Conservation (phyloP, 2,797 vertebrate species). For the Ibycter americanus region DNA sequence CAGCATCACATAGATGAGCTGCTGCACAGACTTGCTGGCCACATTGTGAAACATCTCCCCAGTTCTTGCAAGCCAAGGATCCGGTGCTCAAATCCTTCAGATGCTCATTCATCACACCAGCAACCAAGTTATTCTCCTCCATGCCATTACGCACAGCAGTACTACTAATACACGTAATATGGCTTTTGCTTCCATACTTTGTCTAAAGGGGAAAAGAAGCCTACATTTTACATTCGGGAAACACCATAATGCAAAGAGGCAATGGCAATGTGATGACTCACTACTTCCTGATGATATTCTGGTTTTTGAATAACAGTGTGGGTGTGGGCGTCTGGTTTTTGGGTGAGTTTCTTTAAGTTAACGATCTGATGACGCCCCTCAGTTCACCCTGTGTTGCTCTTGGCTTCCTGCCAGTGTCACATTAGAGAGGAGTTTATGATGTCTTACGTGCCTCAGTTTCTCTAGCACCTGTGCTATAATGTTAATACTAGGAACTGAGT, state of each 20-base stretch:
- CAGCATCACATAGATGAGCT: neutral
- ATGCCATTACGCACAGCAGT: neutral
- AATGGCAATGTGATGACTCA: neutral
- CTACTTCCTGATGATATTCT: slow-evolving; percentile 28
- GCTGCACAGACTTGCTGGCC: neutral
- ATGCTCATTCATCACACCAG: neutral
- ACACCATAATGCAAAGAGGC: neutral
- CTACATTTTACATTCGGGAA: neutral
- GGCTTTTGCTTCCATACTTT: neutral
- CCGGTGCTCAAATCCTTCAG: neutral
- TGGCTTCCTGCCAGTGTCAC: slow-evolving; percentile 8
- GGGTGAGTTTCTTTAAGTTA: slow-evolving; percentile 41
- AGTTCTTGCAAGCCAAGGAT: neutral
- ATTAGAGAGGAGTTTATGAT: neutral
- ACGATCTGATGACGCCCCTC: slow-evolving; percentile 24
- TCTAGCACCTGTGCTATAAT: neutral
- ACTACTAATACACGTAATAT: neutral
- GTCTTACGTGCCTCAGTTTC: neutral
- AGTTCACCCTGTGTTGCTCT: neutral
- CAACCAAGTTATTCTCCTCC: neutral
- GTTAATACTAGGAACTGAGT: neutral
- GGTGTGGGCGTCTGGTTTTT: slow-evolving; percentile 34
- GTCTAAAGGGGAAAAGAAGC: neutral
- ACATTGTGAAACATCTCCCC: neutral
- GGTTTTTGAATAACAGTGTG: slow-evolving; percentile 40